Percentiles rank a stretch among this genome's conserved stretches.
Evolutionary conservation across 2,797 vertebrate species (phyloP).

Genomic region (Rhinella marina): DNA sequence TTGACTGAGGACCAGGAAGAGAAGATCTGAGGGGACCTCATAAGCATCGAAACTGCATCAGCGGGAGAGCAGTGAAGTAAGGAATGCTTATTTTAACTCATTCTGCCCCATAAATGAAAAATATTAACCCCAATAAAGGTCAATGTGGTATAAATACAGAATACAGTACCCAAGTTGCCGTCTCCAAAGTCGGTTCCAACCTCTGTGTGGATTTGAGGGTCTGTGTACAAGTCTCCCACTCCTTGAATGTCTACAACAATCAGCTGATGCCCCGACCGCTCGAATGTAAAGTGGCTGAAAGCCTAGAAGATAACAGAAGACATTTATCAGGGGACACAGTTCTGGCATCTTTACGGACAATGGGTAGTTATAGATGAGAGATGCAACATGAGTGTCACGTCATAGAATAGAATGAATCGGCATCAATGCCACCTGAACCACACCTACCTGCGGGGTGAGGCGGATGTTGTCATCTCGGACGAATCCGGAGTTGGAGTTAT

Average conservation of each 20-base stretch:
- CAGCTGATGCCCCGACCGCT: conserved; percentile 95
- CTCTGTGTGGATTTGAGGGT: conserved; percentile 97
- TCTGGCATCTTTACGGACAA: background rate
- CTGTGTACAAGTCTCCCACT: conserved; percentile 96
- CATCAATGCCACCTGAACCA: no score
- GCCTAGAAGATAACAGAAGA: conserved; percentile 74
- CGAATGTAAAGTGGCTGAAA: conserved; percentile 96
- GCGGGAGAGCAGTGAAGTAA: no score
- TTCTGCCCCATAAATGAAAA: no score
- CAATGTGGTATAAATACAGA: conserved; percentile 62
- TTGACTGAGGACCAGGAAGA: no score
- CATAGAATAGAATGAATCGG: background rate
- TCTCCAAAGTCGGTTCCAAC: conserved; percentile 93
- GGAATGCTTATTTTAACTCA: no score
- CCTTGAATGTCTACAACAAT: conserved; percentile 98
- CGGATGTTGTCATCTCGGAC: conserved; percentile 94
- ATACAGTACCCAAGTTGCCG: conserved; percentile 88
- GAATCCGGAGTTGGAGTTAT: conserved; percentile 98
- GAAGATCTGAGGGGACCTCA: no score
- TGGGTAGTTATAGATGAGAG: background rate
- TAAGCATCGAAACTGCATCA: no score
- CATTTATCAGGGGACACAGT: background rate
- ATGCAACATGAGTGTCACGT: background rate
- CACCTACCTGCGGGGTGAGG: conserved; percentile 91
- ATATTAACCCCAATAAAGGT: no score